These are phyloP conservation scores for Drosophila silvestris DNA, from an alignment of 2,888 invertebrate species.

Conservation along the genomic window DNA sequence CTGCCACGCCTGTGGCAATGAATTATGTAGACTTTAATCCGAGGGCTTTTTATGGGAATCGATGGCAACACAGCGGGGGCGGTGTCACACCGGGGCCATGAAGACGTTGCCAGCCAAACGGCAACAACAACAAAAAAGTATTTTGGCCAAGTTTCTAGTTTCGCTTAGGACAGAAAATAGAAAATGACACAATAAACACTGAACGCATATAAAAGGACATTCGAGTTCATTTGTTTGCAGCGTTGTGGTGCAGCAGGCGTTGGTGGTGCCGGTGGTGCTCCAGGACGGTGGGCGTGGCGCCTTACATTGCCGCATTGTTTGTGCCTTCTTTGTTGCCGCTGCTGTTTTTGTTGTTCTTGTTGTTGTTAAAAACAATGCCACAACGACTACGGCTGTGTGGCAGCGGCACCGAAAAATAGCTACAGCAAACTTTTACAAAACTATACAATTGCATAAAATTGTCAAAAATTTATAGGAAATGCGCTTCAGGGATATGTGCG, in stretches of 20 bases:
- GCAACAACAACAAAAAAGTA: constrained; percentile 37
- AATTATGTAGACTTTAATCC: constrained; percentile 74
- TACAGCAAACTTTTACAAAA: constrained; percentile 77
- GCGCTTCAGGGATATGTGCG: constrained; percentile 59
- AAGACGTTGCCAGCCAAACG: constrained; percentile 55
- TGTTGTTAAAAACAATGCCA: constrained; percentile 73
- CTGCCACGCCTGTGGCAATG: constrained; percentile 48
- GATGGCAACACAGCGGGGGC: constrained; percentile 39
- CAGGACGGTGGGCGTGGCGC: constrained; percentile 61
- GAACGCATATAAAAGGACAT: constrained; percentile 81
- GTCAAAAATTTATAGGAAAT: constrained; percentile 80
- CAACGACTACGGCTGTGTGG: constrained; percentile 28
- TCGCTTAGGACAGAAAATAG: constrained; percentile 57
- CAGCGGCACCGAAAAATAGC: constrained; percentile 76
- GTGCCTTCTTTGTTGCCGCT: constrained; percentile 31
- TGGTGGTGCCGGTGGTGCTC: constrained; percentile 57
- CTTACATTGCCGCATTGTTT: constrained; percentile 67
- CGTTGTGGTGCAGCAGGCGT: constrained; percentile 58
- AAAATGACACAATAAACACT: constrained; percentile 78
- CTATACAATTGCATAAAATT: constrained; percentile 81
- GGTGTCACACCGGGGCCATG: constrained; percentile 37
- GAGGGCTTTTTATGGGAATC: constrained; percentile 54
- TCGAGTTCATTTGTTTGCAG: constrained; percentile 76
- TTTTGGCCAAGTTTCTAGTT: constrained; percentile 69
- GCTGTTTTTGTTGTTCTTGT: constrained; percentile 25